Evolutionary conservation across 2,797 vertebrate species (phyloP).

Genomic region (Acanthiza pusilla): DNA sequence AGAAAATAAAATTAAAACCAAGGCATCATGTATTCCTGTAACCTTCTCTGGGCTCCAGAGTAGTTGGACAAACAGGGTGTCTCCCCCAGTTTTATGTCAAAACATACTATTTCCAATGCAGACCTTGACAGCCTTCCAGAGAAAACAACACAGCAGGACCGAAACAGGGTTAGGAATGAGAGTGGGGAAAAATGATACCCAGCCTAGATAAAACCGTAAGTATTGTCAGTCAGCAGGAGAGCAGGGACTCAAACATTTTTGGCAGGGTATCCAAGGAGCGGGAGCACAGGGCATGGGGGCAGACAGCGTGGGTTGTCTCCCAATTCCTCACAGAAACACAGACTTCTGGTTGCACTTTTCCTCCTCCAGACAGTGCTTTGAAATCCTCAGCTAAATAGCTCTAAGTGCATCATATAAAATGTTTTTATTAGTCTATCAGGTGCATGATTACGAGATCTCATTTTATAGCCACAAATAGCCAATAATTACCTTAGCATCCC

Average conservation of each 20-base stretch:
- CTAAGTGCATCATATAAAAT: constrained; percentile 44
- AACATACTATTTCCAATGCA: not conserved
- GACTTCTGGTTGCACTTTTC: not conserved
- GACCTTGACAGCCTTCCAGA: constrained; percentile 43
- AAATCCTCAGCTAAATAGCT: constrained; percentile 17
- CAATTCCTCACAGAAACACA: not conserved
- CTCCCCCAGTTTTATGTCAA: constrained; percentile 19
- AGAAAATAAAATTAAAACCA: constrained; percentile 21
- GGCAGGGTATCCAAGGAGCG: not conserved
- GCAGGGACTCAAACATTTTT: constrained; percentile 11
- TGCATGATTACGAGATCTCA: not conserved
- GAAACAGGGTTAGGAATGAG: constrained; percentile 16
- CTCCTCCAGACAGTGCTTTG: constrained; percentile 11
- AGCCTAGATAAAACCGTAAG: not conserved
- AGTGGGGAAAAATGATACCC: constrained; percentile 16
- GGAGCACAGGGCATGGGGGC: not conserved
- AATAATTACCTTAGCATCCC: constrained; percentile 41
- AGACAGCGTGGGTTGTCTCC: not conserved
- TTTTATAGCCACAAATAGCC: constrained; percentile 45
- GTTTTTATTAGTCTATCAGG: constrained; percentile 54
- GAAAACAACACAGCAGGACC: constrained; percentile 23
- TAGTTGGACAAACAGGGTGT: constrained; percentile 24
- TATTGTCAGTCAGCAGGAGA: constrained; percentile 33
- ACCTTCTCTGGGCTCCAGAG: constrained; percentile 15
- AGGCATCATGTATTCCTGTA: not conserved